These are phyloP conservation scores for Columba janthina DNA, from an alignment of 2,113 vertebrate genomes.

Conservation along the genomic window DNA sequence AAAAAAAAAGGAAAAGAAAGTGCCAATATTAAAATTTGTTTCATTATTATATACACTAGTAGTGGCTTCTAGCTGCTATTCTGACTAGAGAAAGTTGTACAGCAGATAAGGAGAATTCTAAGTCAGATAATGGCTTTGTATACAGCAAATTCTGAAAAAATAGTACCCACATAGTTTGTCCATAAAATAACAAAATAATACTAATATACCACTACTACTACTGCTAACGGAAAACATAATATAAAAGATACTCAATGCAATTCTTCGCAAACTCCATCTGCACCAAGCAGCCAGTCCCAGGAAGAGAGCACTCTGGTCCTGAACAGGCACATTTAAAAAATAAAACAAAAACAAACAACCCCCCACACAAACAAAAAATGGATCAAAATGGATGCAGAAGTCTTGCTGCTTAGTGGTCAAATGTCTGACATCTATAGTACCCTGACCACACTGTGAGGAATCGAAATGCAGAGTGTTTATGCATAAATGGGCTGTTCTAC, in stretches of 20 bases:
- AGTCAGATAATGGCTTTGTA: neutral
- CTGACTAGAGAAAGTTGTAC: neutral
- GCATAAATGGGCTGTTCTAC: neutral
- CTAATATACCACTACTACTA: no score
- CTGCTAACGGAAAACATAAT: no score
- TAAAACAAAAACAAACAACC: no score
- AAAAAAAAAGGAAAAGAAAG: neutral
- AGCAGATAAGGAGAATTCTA: neutral
- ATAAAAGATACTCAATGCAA: no score
- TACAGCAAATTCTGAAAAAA: neutral
- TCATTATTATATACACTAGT: neutral
- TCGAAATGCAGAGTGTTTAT: rapidly evolving
- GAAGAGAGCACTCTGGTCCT: no score
- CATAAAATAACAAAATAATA: no score
- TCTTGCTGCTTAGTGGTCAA: neutral
- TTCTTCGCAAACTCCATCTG: no score
- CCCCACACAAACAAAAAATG: neutral
- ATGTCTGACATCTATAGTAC: neutral
- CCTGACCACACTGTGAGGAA: neutral
- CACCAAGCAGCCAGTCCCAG: no score
- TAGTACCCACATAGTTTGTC: neutral
- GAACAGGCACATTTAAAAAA: neutral
- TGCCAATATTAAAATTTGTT: neutral
- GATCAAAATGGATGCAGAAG: neutral
- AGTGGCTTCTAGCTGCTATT: neutral